phyloP scores from a whole-genome alignment of 2,797 vertebrate species.

The Macrochelys suwanniensis region DNA sequence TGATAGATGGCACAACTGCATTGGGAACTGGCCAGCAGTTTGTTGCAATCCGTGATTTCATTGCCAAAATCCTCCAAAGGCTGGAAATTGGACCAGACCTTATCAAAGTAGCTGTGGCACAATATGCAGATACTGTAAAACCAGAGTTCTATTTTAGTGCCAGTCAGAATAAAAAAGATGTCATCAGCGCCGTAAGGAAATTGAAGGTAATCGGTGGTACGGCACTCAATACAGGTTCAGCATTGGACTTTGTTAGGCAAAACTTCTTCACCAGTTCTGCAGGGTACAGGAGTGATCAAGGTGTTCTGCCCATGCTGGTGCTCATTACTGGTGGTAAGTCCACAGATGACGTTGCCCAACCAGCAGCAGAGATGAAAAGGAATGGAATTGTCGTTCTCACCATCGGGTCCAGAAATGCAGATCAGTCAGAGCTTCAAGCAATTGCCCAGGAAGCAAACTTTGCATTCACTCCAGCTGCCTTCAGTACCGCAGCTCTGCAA shows the following conservation, averaged over 20 bases:
- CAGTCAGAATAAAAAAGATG: constrained; percentile 78
- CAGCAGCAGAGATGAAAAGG: constrained; percentile 82
- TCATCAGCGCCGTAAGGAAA: constrained; percentile 76
- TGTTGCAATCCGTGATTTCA: constrained; percentile 87
- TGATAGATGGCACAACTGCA: constrained; percentile 90
- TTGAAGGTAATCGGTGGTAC: constrained; percentile 85
- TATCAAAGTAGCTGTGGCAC: constrained; percentile 91
- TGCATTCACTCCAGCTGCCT: constrained; percentile 81
- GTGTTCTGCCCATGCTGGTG: constrained; percentile 90
- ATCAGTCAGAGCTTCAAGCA: constrained; percentile 84
- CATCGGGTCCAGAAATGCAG: constrained; percentile 82
- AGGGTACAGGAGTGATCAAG: constrained; percentile 86
- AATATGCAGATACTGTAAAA: constrained; percentile 84
- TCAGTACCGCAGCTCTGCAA: constrained; percentile 73
- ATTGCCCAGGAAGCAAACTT: constrained; percentile 85
- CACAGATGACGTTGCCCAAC: constrained; percentile 84
- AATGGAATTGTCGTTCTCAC: constrained; percentile 88
- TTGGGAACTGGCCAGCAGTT: constrained; percentile 82
- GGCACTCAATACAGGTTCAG: constrained; percentile 87
- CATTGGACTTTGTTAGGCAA: constrained; percentile 88
- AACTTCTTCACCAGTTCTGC: constrained; percentile 86
- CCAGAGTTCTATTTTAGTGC: constrained; percentile 90
- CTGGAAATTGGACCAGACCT: constrained; percentile 91
- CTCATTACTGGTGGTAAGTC: constrained; percentile 91
- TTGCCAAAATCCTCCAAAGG: constrained; percentile 86